Evolutionary conservation across 2,113 vertebrate species (phyloP), one percentile per base, ranked within the genome.

Genomic region (Indicator maculatus): DNA sequence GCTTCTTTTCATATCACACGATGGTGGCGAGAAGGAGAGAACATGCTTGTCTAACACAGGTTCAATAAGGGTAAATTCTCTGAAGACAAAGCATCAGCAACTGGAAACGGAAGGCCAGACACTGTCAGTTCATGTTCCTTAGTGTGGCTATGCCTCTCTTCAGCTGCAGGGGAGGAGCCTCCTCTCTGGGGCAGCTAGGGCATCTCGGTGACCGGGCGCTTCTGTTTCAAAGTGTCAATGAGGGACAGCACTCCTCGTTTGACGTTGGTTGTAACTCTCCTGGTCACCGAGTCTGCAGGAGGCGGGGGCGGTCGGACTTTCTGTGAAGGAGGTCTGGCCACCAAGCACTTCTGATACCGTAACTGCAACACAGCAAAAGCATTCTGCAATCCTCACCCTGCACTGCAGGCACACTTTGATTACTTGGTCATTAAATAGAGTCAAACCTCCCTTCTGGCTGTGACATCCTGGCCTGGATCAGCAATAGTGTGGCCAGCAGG

Each of bases 191-290:
- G 31, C 67, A 52, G 95, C 98, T 99, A 98, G 4, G 99, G 99
- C 65, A 98, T 98, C 95, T 99, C 99, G 0, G 99, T 95, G 65
- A 98, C 97, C 0, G 98, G 98, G 76, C 99, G 99, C 96, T 99
- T 99, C 98, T 99, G 97, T 99, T 99, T 99, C 98, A 99, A 98
- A 99, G 99, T 99, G 98, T 99, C 99, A 99, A 99, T 99, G 97
- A 99, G 98, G 79, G 99, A 99, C 94, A 99, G 97, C 90, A 99
- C 99, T 36, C 99, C 98, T 8, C 99, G 98, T 94, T 99, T 99
- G 39, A 99, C 99, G 3, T 99, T 99, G 77, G 98, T 99, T 33
- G 98, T 99, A 93, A 99, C 99, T 81, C 99, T 98, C 30, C 99
- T 98, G 30, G 99, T 99, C 97, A 99, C 97, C 0, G 99, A 99